Evolutionary conservation across 1,140 invertebrate genomes (phyloP).

Genomic region (Pseudomyrmex gracilis): DNA sequence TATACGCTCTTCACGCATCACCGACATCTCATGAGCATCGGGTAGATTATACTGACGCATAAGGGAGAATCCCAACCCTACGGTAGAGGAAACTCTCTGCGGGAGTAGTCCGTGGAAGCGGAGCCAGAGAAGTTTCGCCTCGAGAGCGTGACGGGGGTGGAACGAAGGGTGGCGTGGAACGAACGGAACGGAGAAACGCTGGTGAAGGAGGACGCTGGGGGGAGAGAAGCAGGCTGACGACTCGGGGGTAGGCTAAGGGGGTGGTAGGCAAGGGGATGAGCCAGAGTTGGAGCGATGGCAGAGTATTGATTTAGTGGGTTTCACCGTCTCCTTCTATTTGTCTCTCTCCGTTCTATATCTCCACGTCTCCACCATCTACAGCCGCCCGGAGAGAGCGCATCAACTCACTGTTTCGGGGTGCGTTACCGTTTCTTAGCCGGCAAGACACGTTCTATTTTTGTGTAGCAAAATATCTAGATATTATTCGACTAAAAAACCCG

Average conservation of each 20-base stretch:
- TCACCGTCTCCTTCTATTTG: constrained; percentile 85
- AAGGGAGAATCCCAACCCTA: constrained; percentile 70
- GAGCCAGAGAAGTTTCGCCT: constrained; percentile 83
- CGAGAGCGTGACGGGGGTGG: constrained; percentile 84
- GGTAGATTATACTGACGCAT: constrained; percentile 63
- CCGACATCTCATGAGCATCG: constrained; percentile 76
- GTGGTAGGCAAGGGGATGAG: constrained; percentile 78
- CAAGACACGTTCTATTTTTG: constrained; percentile 44
- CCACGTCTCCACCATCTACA: constrained; percentile 67
- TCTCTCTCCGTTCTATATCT: constrained; percentile 74
- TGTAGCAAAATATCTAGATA: no score
- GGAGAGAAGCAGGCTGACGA: constrained; percentile 43
- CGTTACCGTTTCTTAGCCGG: constrained; percentile 70
- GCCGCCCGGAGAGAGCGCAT: constrained; percentile 62
- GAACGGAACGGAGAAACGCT: constrained; percentile 69
- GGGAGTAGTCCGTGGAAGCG: constrained; percentile 80
- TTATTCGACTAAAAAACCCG: no score
- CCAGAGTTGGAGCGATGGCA: constrained; percentile 85
- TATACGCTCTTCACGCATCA: constrained; percentile 74
- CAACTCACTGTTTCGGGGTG: constrained; percentile 70
- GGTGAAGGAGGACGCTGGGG: constrained; percentile 65
- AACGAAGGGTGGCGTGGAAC: constrained; percentile 81
- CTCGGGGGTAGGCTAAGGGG: constrained; percentile 66
- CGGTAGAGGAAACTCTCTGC: constrained; percentile 81
- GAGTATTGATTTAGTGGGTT: constrained; percentile 86